A percentile compares a stretch with the other conserved stretches of the same genome.
phyloP scores from a whole-genome alignment of 1,140 invertebrate species.

The Pentalonia nigronervosa region DNA sequence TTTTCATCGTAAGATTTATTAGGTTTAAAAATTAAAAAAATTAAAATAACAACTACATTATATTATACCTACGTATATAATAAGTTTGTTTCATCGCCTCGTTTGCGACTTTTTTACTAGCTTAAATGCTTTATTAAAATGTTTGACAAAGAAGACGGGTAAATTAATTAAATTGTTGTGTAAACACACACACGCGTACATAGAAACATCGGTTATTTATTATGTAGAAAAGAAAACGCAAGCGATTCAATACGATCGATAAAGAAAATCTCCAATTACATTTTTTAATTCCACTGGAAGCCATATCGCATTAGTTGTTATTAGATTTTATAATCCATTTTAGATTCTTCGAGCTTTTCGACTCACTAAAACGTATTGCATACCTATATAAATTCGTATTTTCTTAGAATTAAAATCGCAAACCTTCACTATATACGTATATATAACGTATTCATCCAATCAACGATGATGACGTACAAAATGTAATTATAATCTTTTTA shows the following conservation, averaged over 20 bases:
- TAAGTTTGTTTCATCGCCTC: background rate
- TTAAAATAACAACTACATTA: background rate
- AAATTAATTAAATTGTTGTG: slow-evolving; percentile 11
- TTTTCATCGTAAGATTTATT: background rate
- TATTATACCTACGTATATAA: background rate
- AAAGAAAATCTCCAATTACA: slow-evolving; percentile 52
- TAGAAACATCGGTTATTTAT: background rate
- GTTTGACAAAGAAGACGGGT: background rate
- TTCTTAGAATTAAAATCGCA: slow-evolving; percentile 25
- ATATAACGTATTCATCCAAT: background rate
- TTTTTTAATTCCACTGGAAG: slow-evolving; percentile 39
- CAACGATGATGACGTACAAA: slow-evolving; percentile 14
- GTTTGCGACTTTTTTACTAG: background rate
- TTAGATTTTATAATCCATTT: slow-evolving; percentile 44
- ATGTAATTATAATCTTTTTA: background rate
- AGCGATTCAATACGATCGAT: background rate
- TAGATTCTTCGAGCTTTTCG: slow-evolving; percentile 23
- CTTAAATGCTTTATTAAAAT: background rate
- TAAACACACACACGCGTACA: background rate
- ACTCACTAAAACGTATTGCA: background rate
- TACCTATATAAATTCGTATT: background rate
- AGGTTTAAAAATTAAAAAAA: background rate
- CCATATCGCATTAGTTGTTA: slow-evolving; percentile 24
- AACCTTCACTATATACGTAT: background rate
- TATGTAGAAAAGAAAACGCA: background rate